A percentile compares a stretch with the other conserved stretches of the same genome.
Conservation (phyloP, 2,113 vertebrate species). For the Bothrops jararaca region DNA sequence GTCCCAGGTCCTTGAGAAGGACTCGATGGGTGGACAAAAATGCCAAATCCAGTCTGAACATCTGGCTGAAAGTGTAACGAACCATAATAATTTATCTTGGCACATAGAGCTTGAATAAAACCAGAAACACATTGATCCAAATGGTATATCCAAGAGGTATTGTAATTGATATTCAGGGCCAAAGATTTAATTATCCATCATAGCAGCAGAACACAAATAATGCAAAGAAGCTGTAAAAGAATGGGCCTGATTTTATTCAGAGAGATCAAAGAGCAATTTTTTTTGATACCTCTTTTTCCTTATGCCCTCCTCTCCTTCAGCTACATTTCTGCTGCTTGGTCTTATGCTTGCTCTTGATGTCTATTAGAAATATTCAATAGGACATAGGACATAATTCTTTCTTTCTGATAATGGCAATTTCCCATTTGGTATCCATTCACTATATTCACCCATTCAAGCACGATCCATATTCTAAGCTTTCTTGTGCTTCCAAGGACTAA, state of each 20-base stretch:
- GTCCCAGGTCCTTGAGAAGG: no score
- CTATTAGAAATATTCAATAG: background rate
- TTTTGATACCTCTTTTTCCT: background rate
- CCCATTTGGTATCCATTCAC: background rate
- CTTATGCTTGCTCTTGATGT: background rate
- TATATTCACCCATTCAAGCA: background rate
- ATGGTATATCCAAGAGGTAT: background rate
- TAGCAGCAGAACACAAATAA: background rate
- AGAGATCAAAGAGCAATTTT: background rate
- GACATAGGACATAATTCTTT: background rate
- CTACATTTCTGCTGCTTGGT: background rate
- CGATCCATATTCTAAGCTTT: background rate
- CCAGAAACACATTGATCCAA: background rate
- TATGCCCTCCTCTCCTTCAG: background rate
- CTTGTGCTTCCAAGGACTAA: background rate
- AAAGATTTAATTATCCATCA: background rate
- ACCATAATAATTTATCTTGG: background rate
- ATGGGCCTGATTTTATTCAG: background rate
- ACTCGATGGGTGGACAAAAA: no score
- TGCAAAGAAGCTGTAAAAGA: background rate
- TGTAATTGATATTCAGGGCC: background rate
- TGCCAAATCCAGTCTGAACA: no score
- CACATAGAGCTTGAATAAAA: no score
- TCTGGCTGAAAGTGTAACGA: no score
- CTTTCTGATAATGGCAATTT: background rate